Percentiles rank a stretch among this genome's conserved stretches.
Conservation (phyloP, 1,140 invertebrate genomes). For the Aphelinus certus region DNA sequence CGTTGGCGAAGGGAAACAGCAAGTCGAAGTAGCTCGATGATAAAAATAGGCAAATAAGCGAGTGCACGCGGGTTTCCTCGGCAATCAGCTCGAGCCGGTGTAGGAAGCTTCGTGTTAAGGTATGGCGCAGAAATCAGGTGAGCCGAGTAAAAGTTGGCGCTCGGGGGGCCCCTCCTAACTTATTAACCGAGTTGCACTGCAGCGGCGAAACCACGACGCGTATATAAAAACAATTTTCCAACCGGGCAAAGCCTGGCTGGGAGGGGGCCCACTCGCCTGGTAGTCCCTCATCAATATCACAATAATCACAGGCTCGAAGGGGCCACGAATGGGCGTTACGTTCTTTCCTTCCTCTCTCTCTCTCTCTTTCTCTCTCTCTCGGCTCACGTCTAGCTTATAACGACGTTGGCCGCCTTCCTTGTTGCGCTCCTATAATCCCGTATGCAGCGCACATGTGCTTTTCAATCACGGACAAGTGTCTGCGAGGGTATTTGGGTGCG, state of each 20-base stretch:
- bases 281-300: slow-evolving; percentile 38
- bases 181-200: slow-evolving; percentile 16
- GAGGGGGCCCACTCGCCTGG: slow-evolving; percentile 2
- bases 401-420: slow-evolving; percentile 3
- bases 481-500: too few relatives aligned
- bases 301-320: slow-evolving; percentile 23
- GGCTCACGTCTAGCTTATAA: slow-evolving; percentile 7
- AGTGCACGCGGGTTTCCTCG: slow-evolving; percentile 16
- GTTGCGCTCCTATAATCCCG: background rate
- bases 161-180: slow-evolving; percentile 24
- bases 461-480: background rate
- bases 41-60: slow-evolving; percentile 10
- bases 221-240: slow-evolving; percentile 37
- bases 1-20: too few relatives aligned
- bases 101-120: too few relatives aligned
- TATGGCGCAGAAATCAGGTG: slow-evolving; percentile 20
- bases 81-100: slow-evolving; percentile 16
- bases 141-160: slow-evolving; percentile 21
- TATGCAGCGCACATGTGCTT: slow-evolving; percentile 20
- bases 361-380: background rate
- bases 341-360: background rate
- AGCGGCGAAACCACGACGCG: slow-evolving; percentile 27
- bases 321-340: slow-evolving; percentile 23
- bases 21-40: background rate
- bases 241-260: slow-evolving; percentile 23